These are phyloP conservation scores for Meriones unguiculatus DNA, from an alignment of 2,113 vertebrate species.

Conservation along the genomic window DNA sequence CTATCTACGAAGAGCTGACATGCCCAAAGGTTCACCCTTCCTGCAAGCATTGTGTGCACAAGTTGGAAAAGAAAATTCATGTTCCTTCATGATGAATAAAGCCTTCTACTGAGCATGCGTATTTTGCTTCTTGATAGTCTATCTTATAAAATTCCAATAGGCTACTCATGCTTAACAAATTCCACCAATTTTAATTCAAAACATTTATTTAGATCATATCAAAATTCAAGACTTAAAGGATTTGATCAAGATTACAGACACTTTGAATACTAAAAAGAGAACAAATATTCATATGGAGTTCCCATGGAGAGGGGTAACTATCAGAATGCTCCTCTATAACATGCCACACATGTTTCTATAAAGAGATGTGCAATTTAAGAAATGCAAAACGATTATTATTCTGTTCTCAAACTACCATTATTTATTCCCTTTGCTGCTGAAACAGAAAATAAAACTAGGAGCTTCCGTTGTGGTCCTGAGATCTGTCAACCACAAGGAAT, in stretches of 20 bases:
- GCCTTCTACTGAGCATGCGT: neutral
- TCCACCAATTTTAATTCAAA: slow-evolving; percentile 50
- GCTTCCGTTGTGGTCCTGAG: neutral
- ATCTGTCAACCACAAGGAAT: neutral
- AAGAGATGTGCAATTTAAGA: neutral
- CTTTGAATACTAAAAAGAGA: neutral
- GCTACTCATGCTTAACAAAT: neutral
- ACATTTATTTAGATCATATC: neutral
- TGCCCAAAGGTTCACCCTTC: neutral
- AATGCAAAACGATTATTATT: neutral
- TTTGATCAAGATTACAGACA: slow-evolving; percentile 45
- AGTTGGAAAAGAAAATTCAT: neutral
- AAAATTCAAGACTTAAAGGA: slow-evolving; percentile 50
- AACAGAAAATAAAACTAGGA: neutral
- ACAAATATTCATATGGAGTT: neutral
- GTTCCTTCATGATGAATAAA: slow-evolving; percentile 7
- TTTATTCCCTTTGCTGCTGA: neutral
- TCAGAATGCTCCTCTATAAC: slow-evolving; percentile 18
- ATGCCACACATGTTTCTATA: neutral
- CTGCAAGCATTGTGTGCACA: neutral
- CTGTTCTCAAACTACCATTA: neutral
- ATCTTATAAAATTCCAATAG: slow-evolving; percentile 33
- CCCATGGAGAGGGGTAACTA: neutral
- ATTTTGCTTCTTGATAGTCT: neutral
- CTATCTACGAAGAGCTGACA: neutral